phyloP scores from a whole-genome alignment of 2,888 invertebrate genomes.

The Euproctis similis region DNA sequence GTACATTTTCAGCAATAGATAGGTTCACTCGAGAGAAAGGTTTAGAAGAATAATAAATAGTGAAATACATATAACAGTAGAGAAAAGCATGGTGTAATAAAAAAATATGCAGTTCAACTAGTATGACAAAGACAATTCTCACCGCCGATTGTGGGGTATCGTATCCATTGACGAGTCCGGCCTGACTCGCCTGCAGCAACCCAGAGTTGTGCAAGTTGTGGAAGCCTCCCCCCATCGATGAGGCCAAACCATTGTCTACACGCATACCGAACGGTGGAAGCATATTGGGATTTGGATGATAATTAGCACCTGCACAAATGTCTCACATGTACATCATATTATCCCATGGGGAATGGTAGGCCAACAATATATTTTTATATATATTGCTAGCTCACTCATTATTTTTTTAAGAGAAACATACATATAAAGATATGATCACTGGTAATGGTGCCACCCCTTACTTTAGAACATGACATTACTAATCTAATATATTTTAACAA shows the following conservation, averaged over 20 bases:
- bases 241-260: slow-evolving; percentile 45
- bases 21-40: too few relatives aligned
- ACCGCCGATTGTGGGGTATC: slow-evolving; percentile 52
- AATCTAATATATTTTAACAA: too few relatives aligned
- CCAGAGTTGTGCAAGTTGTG: slow-evolving; percentile 55
- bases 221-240: slow-evolving; percentile 16
- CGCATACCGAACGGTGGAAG: slow-evolving; percentile 73
- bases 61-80: too few relatives aligned
- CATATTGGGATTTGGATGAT: slow-evolving; percentile 64
- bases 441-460: not conserved
- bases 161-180: slow-evolving; percentile 54
- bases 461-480: too few relatives aligned
- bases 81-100: too few relatives aligned
- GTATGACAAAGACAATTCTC: slow-evolving; percentile 22
- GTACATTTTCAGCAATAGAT: too few relatives aligned
- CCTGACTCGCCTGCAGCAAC: slow-evolving; percentile 36
- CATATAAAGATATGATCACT: not conserved
- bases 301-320: slow-evolving; percentile 65
- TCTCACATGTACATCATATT: too few relatives aligned
- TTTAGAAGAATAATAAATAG: too few relatives aligned
- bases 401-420: too few relatives aligned
- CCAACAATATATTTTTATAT: not conserved
- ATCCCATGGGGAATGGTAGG: too few relatives aligned
- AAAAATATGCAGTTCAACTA: not conserved
- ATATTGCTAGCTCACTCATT: slow-evolving; percentile 1